Base-by-base conservation (phyloP, 37 sponge, comb jelly and placozoan genomes). In the Aphrocallistes beatrix region DNA sequence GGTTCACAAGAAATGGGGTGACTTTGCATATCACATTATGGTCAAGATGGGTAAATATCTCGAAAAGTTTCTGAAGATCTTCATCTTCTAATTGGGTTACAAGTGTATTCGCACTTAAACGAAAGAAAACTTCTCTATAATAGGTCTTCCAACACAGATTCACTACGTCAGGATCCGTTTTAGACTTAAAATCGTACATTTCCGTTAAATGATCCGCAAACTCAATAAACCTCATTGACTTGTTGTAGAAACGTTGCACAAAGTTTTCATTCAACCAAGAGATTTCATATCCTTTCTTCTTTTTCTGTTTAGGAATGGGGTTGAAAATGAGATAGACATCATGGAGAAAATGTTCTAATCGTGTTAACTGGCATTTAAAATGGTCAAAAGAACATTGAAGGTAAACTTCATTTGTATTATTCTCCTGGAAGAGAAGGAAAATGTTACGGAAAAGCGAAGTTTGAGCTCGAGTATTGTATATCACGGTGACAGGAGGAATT, bases 381-480 rank as follows among this genome's bases (percentile, higher is more conserved):
- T 60, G 75, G 75, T 60, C 75, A 30, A 60, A 60, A 60, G 75
- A 60, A 60, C 75, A 60, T 60, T 60, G 32, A 13, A 60, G 34
- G n/a, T 25, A 60, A 21, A 6, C n/a, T 6, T 60, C 75, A 60
- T 60, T 60, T 6, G 75, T 60, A 30, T 60, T 60, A 30, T 60
- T 60, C n/a, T 60, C 75, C 21, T 60, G 75, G 3, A 60, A 30
- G 34, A 19, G n/a, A 3, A 60, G 8, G n/a, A 60, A 60, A 6
- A 60, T 30, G 21, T 30, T 60, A 32, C 75, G 75, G n/a, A 60
- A 30, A 3, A 60, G 21, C 25, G 75, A 60, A 13, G 75, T 60
- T 60, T 60, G 75, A 13, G 75, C 75, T 21, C 75, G 75, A 6
- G 75, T 60, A 28, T 60, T 19, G n/a, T 60, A 60, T 19, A 60